Evolutionary conservation across 2,888 invertebrate species (phyloP).

Genomic region (Andrena chrysosceles): DNA sequence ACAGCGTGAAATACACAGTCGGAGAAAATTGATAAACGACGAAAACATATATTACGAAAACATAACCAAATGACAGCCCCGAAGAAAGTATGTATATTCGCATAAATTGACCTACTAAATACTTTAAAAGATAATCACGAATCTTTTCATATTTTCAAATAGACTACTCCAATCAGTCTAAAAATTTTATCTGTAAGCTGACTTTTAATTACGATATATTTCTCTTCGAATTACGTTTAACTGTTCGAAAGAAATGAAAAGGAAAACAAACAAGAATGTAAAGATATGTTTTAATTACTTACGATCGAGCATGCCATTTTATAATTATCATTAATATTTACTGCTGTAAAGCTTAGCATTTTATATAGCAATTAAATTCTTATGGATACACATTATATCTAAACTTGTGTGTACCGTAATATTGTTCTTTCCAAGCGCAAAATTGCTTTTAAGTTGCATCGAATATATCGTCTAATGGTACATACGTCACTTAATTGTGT

Average conservation of each 20-base stretch:
- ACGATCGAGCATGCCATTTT: conserved; percentile 54
- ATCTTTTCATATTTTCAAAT: conserved; percentile 38
- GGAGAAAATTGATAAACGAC: conserved; percentile 4
- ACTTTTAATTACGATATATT: conserved; percentile 26
- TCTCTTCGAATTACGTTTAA: conserved; percentile 20
- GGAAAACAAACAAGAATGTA: conserved; percentile 34
- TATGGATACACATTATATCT: background rate
- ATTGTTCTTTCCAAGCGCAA: background rate
- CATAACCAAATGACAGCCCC: conserved; percentile 67
- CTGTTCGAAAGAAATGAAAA: conserved; percentile 36
- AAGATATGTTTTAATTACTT: conserved; percentile 40
- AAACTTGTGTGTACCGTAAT: conserved; percentile 3
- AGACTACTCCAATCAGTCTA: conserved; percentile 12
- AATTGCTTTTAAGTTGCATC: conserved; percentile 53
- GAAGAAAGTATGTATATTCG: conserved; percentile 53
- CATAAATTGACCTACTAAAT: conserved; percentile 2
- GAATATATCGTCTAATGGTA: conserved; percentile 46
- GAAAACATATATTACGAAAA: conserved; percentile 22
- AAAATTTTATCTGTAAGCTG: conserved; percentile 31
- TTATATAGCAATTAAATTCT: background rate
- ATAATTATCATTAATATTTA: conserved; percentile 61
- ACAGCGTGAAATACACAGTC: background rate
- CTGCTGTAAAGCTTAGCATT: background rate
- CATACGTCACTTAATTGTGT: conserved; percentile 57
- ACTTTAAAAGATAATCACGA: conserved; percentile 1